These are phyloP conservation scores for Sarcophaga rosellei DNA, from an alignment of 2,888 invertebrate genomes.

Conservation along the genomic window DNA sequence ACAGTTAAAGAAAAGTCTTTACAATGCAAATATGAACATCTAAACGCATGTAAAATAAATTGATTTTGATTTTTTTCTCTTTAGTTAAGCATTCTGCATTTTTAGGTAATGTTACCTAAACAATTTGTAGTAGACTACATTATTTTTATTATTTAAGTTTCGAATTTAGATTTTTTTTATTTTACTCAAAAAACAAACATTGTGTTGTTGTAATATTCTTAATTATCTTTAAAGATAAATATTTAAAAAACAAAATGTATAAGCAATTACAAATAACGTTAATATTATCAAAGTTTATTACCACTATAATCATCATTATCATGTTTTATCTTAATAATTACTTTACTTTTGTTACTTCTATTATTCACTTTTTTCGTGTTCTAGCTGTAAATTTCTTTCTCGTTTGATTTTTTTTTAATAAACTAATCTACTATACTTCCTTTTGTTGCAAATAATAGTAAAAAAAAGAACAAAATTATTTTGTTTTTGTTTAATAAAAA, in stretches of 20 bases:
- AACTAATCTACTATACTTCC: neutral
- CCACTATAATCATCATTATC: neutral
- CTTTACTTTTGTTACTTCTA: neutral
- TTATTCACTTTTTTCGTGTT: neutral
- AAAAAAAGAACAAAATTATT: neutral
- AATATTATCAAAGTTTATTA: neutral
- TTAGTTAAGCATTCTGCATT: too few species aligned
- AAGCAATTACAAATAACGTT: neutral
- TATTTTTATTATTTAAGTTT: neutral
- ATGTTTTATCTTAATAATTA: neutral
- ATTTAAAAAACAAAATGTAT: too few species aligned
- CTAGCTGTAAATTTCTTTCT: slow-evolving; percentile 28
- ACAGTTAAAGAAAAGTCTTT: too few species aligned
- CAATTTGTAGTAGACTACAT: too few species aligned
- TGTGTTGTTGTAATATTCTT: neutral
- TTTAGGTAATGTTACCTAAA: too few species aligned
- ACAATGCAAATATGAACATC: too few species aligned
- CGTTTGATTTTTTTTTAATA: slow-evolving; percentile 7
- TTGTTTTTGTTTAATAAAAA: neutral
- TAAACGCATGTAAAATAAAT: too few species aligned
- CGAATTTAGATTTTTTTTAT: neutral
- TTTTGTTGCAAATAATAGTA: neutral
- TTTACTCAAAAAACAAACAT: neutral
- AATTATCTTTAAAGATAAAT: too few species aligned
- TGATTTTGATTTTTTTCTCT: too few species aligned